phyloP scores from a whole-genome alignment of 2,888 invertebrate species.

The Drosophila barbarae region DNA sequence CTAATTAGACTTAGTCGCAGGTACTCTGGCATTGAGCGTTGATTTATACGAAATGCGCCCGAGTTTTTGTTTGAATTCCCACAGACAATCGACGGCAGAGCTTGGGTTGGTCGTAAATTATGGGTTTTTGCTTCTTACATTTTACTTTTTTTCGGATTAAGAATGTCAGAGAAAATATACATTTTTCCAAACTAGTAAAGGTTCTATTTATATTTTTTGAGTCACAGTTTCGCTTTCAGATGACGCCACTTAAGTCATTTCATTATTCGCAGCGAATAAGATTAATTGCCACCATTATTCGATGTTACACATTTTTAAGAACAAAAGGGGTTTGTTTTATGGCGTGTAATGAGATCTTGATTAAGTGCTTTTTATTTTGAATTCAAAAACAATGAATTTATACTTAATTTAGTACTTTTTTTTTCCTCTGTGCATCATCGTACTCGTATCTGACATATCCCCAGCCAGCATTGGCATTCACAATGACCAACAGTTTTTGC shows the following conservation, averaged over 20 bases:
- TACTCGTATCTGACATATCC: slow-evolving; percentile 7
- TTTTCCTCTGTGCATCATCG: slow-evolving; percentile 8
- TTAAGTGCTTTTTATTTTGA: slow-evolving; percentile 1
- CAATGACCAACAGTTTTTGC: slow-evolving; percentile 53
- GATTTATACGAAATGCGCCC: slow-evolving; percentile 63
- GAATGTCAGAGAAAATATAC: neutral
- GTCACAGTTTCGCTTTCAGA: neutral
- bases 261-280: neutral
- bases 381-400: neutral
- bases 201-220: neutral
- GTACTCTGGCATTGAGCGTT: slow-evolving; percentile 65
- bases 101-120: slow-evolving; percentile 13
- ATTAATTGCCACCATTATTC: neutral
- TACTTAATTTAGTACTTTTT: neutral
- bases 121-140: slow-evolving; percentile 16
- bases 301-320: slow-evolving; percentile 4
- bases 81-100: slow-evolving; percentile 46
- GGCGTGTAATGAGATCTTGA: slow-evolving; percentile 12
- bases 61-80: slow-evolving; percentile 51
- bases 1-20: slow-evolving; percentile 64
- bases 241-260: neutral
- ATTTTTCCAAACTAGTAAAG: too few species aligned
- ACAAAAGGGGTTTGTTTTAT: slow-evolving; percentile 17
- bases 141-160: slow-evolving; percentile 6
- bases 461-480: slow-evolving; percentile 11